phyloP scores from a whole-genome alignment of 2,888 invertebrate genomes.

The Oligia strigilis region DNA sequence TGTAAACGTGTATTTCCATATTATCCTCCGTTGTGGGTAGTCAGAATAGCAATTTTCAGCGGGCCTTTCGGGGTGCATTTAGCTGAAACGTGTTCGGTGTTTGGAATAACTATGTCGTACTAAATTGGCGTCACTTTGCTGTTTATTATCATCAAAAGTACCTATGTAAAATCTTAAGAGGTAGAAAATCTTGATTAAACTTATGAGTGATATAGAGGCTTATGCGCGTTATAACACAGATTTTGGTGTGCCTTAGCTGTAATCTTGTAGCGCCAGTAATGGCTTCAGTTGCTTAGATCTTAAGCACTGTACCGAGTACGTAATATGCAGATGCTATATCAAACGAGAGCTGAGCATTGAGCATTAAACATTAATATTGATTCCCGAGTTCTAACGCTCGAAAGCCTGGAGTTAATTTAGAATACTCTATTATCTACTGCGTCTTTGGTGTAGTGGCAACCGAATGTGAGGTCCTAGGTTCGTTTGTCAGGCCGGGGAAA shows the following conservation, averaged over 20 bases:
- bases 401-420: conserved; percentile 20
- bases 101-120: conserved; percentile 37
- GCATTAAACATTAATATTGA: conserved; percentile 42
- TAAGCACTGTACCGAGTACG: conserved; percentile 23
- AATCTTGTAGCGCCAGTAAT: conserved; percentile 32
- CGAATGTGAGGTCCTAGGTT: background rate
- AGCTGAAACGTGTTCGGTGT: conserved; percentile 52
- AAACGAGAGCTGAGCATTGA: conserved; percentile 26
- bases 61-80: conserved; percentile 47
- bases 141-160: conserved; percentile 16
- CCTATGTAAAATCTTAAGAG: conserved; percentile 14
- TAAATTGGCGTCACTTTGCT: conserved; percentile 31
- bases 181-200: conserved; percentile 38
- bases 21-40: conserved; percentile 51
- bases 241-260: conserved; percentile 27
- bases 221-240: conserved; percentile 24
- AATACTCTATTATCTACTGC: conserved; percentile 15
- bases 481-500: background rate
- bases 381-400: conserved; percentile 12
- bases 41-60: conserved; percentile 50
- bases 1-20: conserved; percentile 60
- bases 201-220: conserved; percentile 16
- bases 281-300: conserved; percentile 18
- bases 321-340: conserved; percentile 41
- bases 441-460: conserved; percentile 4